A percentile compares a stretch with the other conserved stretches of the same genome.
phyloP scores from a whole-genome alignment of 1,140 invertebrate genomes.

The Lanistes nyassanus region DNA sequence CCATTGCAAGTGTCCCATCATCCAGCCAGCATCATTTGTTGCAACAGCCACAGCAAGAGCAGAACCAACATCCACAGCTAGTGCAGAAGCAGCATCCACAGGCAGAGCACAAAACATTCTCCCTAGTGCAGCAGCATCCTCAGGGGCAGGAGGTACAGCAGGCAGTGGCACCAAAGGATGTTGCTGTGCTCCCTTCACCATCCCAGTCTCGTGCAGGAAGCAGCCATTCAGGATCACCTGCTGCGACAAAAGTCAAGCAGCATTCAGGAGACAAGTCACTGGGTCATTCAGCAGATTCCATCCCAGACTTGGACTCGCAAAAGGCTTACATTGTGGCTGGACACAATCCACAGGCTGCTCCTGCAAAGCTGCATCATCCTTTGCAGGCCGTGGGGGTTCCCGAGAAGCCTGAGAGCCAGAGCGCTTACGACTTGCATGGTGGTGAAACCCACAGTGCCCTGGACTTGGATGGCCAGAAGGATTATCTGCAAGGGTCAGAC shows the following conservation, averaged over 20 bases:
- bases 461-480: neutral
- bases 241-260: neutral
- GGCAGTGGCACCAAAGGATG: too few species aligned
- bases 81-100: constrained; percentile 7
- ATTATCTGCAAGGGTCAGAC: neutral
- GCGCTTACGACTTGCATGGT: constrained; percentile 13
- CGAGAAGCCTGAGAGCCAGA: neutral
- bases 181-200: too few species aligned
- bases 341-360: neutral
- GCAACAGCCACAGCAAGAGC: neutral
- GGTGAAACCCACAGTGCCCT: neutral
- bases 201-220: too few species aligned
- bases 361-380: neutral
- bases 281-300: neutral
- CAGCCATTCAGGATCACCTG: neutral
- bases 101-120: neutral
- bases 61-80: too few species aligned
- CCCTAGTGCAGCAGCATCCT: too few species aligned
- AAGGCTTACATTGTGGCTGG: constrained; percentile 5
- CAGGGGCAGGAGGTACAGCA: too few species aligned
- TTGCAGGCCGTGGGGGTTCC: neutral
- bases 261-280: neutral
- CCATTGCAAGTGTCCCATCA: too few species aligned
- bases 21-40: neutral
- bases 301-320: neutral